Evolutionary conservation across 2,797 vertebrate species (phyloP), one percentile per base, ranked within the genome.

Genomic region (Setipinna tenuifilis): DNA sequence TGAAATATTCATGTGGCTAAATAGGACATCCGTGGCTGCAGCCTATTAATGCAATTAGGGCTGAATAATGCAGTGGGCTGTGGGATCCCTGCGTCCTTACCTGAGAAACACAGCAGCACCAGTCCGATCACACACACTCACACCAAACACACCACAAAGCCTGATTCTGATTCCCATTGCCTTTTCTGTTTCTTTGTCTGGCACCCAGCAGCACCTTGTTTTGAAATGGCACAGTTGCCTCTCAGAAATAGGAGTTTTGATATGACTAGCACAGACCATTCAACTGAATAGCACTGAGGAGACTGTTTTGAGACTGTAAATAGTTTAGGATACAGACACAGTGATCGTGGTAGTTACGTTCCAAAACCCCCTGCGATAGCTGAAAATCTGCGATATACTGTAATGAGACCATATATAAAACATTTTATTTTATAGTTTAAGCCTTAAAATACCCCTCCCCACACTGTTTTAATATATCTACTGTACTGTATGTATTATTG

Each of bases 1-100:
- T 82, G n/a, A 82, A 85, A 85, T 54, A 82, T 71, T 50, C 46
- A 85, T 50, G 82, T 9, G 19, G 23, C 28, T 82, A 71, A 82
- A 85, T 82, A 71, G 71, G 82, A 41, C 81, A 82, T 82, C 48
- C 23, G 41, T 28, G 17, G 41, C 57, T 23, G 68, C 82, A 44
- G 48, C 65, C n/a, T 58, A 35, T 50, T 68, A 44, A 41, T 82
- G 17, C 48, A 75, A 41, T 41, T 75, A 35, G 6, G 68, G 19
- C 46, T 50, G 2, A 82, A 57, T 82, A 48, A 82, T 50, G 54
- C 11, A 82, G n/a, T 7, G 50, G 23, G 65, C 9, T 25, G 21
- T 23, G 65, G 50, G 48, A 82, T 75, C 68, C 2, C 14, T 6
- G 68, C 17, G 68, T 75, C 68, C 35, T 19, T 35, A 35, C 31